A percentile compares a stretch with the other conserved stretches of the same genome.
These are phyloP conservation scores for Bambusicola thoracicus DNA, from an alignment of 2,113 vertebrate genomes.

Conservation along the genomic window DNA sequence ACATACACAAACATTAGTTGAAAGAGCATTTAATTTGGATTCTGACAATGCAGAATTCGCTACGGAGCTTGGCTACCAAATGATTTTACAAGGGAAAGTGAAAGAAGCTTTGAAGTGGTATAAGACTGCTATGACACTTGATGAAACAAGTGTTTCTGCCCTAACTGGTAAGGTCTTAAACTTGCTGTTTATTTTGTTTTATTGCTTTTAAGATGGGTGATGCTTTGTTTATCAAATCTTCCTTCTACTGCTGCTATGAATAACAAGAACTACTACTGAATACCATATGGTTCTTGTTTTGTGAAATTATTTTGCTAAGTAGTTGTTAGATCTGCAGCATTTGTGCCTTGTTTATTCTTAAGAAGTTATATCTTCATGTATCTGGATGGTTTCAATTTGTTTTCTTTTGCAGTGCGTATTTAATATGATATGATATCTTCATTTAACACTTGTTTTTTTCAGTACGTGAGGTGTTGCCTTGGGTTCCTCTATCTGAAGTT, in stretches of 20 bases:
- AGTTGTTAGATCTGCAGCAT: not conserved
- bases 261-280: not conserved
- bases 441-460: no score
- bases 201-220: not conserved
- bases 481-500: not conserved
- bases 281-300: not conserved
- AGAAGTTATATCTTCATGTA: not conserved
- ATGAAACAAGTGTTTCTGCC: slow-evolving; percentile 89
- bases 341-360: not conserved
- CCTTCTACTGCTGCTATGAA: not conserved
- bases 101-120: slow-evolving; percentile 93
- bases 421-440: not conserved
- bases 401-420: no score
- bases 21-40: slow-evolving; percentile 84
- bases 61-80: slow-evolving; percentile 93
- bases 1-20: slow-evolving; percentile 86
- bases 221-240: not conserved
- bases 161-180: slow-evolving; percentile 80
- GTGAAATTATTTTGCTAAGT: not conserved
- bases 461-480: not conserved
- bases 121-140: slow-evolving; percentile 88
- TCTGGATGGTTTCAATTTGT: not conserved
- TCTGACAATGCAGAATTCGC: slow-evolving; percentile 87
- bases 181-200: not conserved
- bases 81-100: slow-evolving; percentile 87